Percentiles rank a stretch among this genome's conserved stretches.
phyloP scores from a whole-genome alignment of 1,140 invertebrate genomes.

The Tetramorium alpestre region DNA sequence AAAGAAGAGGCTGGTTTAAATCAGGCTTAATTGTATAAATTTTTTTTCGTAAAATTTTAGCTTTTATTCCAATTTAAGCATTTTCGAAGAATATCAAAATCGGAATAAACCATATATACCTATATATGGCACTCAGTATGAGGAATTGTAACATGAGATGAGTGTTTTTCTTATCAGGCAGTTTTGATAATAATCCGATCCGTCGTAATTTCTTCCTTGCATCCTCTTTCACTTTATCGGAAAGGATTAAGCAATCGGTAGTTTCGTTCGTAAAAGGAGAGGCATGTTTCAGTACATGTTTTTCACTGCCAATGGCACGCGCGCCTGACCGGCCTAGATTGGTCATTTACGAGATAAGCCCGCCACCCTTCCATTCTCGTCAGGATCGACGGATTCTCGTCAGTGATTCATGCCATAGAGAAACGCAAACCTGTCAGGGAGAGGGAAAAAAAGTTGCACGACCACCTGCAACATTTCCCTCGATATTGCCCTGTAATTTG shows the following conservation, averaged over 20 bases:
- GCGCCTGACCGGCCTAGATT: conserved; percentile 64
- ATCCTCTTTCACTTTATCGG: conserved; percentile 53
- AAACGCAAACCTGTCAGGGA: conserved; percentile 37
- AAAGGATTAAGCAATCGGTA: conserved; percentile 83
- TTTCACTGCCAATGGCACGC: conserved; percentile 84
- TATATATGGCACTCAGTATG: background rate
- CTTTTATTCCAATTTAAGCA: background rate
- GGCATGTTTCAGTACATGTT: conserved; percentile 83
- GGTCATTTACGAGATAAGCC: conserved; percentile 67
- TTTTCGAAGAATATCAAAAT: background rate
- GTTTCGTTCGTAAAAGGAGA: conserved; percentile 83
- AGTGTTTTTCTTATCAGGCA: background rate
- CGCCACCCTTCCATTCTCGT: conserved; percentile 41
- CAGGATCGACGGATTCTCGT: conserved; percentile 31
- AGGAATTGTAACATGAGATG: background rate
- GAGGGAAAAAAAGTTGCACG: conserved; percentile 22
- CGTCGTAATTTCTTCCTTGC: conserved; percentile 67
- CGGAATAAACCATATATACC: background rate
- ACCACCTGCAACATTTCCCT: conserved; percentile 17
- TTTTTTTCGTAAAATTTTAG: background rate
- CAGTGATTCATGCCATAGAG: conserved; percentile 59
- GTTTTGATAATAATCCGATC: conserved; percentile 75
- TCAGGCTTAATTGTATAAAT: background rate
- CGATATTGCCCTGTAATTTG: conserved; percentile 51
- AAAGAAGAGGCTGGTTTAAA: background rate